Evolutionary conservation across 2,113 vertebrate species (phyloP).

Genomic region (Notothenia coriiceps): DNA sequence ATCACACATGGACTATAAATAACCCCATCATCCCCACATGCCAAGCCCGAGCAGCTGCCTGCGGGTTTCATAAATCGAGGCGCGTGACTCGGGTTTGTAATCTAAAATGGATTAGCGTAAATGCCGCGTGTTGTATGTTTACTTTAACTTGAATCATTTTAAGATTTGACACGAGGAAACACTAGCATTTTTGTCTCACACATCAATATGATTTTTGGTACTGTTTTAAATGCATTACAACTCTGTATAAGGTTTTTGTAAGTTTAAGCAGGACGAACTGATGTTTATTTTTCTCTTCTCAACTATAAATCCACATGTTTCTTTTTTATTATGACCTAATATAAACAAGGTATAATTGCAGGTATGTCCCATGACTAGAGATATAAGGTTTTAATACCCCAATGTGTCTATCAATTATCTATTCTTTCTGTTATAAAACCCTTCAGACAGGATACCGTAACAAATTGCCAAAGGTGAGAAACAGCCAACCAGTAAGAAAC

Average conservation of each 20-base stretch:
- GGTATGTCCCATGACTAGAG: not conserved
- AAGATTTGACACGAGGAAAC: conserved; percentile 32
- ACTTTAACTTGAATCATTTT: conserved; percentile 41
- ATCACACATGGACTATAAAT: conserved; percentile 54
- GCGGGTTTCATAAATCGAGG: conserved; percentile 47
- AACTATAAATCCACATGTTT: not conserved
- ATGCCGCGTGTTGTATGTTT: conserved; percentile 42
- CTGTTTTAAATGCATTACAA: not conserved
- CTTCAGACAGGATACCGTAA: not conserved
- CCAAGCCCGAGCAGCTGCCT: conserved; percentile 48
- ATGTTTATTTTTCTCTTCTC: not conserved
- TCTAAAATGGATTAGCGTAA: conserved; percentile 54
- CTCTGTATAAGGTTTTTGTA: no score
- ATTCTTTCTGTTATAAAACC: no score
- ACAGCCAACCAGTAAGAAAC: no score
- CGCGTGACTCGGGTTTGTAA: conserved; percentile 58
- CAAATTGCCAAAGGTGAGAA: not conserved
- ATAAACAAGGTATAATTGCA: not conserved
- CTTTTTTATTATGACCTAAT: not conserved
- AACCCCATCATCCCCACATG: conserved; percentile 34
- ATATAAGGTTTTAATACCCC: not conserved
- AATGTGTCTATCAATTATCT: no score
- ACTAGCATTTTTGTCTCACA: conserved; percentile 12
- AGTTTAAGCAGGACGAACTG: no score
- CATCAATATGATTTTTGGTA: not conserved